Percentiles rank a stretch among this genome's conserved stretches.
Conservation (phyloP, 2,888 invertebrate species). For the Agrochola macilenta region DNA sequence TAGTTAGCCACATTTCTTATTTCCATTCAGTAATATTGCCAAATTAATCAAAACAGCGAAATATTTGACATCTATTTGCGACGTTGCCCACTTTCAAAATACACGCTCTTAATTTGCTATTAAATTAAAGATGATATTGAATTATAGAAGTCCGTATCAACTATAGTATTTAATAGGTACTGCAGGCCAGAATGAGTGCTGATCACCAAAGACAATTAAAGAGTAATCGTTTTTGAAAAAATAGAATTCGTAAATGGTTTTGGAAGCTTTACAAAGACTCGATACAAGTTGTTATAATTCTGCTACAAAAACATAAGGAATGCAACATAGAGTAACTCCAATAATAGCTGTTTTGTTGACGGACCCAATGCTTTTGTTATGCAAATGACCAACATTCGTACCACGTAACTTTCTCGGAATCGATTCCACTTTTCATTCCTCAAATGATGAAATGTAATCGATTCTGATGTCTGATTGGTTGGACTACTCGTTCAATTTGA, state of each 20-base stretch:
- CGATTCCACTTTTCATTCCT: constrained; percentile 45
- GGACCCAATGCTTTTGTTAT: constrained; percentile 36
- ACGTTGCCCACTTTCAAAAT: too few relatives aligned
- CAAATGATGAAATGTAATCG: constrained; percentile 46
- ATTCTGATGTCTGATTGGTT: constrained; percentile 33
- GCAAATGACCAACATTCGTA: constrained; percentile 38
- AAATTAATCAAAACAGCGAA: too few relatives aligned
- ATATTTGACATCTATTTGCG: too few relatives aligned
- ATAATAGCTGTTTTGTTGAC: constrained; percentile 10
- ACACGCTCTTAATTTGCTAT: not conserved
- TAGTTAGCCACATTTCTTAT: too few relatives aligned
- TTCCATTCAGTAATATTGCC: too few relatives aligned
- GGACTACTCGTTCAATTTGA: constrained; percentile 4
- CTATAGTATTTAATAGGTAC: not conserved
- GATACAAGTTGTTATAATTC: not conserved
- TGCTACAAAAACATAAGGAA: constrained; percentile 1
- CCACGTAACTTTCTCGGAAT: constrained; percentile 50
- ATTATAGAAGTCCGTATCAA: too few relatives aligned
- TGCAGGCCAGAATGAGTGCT: too few relatives aligned
- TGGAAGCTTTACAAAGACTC: not conserved
- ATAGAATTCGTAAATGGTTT: not conserved
- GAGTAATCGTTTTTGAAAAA: not conserved
- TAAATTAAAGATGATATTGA: too few relatives aligned
- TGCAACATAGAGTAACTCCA: constrained; percentile 13
- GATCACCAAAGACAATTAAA: not conserved